These are phyloP conservation scores for Dynastes grantii DNA, from an alignment of 2,888 invertebrate genomes.

Conservation along the genomic window DNA sequence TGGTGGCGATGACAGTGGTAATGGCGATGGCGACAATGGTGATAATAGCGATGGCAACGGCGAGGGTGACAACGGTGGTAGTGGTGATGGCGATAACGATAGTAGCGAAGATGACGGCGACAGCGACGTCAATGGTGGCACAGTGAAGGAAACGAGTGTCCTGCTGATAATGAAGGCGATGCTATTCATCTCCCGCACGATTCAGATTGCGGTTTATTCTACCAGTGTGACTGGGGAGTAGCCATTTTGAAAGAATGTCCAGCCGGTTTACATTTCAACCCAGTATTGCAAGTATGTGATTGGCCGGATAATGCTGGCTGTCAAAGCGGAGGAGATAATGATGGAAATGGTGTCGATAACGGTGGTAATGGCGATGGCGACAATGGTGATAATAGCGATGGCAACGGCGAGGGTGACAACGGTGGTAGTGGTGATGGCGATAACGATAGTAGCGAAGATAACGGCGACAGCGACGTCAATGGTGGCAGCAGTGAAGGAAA, in stretches of 20 bases:
- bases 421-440: neutral
- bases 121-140: neutral
- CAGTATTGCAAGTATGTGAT: slow-evolving; percentile 30
- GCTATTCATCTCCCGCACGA: slow-evolving; percentile 25
- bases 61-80: neutral
- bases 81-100: neutral
- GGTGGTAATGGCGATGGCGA: neutral
- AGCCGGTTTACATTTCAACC: slow-evolving; percentile 49
- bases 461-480: neutral
- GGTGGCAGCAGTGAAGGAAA: neutral
- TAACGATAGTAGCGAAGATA: neutral
- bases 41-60: neutral
- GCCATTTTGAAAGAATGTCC: slow-evolving; percentile 35
- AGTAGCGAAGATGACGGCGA: neutral
- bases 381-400: neutral
- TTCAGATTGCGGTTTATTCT: slow-evolving; percentile 30
- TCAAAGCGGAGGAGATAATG: neutral
- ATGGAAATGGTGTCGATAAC: neutral
- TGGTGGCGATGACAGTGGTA: neutral
- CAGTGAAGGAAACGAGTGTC: neutral
- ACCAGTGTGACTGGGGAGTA: slow-evolving; percentile 27
- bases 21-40: neutral
- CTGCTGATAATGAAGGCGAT: slow-evolving; percentile 16
- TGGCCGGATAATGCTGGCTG: slow-evolving; percentile 34
- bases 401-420: neutral